These are phyloP conservation scores for Okamejei kenojei DNA, from an alignment of 2,797 vertebrate genomes.

Conservation along the genomic window DNA sequence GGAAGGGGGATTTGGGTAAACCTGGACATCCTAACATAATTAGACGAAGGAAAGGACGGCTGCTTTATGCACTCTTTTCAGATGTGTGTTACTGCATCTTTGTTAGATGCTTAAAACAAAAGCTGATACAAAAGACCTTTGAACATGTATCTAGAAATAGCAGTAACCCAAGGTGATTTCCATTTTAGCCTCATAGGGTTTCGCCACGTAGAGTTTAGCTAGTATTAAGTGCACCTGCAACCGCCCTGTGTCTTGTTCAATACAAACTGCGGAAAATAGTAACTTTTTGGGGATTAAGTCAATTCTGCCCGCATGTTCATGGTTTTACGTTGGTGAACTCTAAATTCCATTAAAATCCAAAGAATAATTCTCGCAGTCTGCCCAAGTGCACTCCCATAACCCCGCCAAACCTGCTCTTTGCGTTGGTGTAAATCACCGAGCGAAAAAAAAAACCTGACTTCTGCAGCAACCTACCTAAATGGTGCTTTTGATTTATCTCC, in stretches of 20 bases:
- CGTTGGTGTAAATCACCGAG: background rate
- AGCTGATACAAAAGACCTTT: background rate
- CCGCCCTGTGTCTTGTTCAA: background rate
- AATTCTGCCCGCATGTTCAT: slow-evolving; percentile 24
- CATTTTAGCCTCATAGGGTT: background rate
- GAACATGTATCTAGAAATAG: background rate
- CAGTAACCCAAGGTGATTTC: background rate
- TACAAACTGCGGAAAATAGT: slow-evolving; percentile 18
- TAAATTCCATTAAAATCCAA: slow-evolving; percentile 28
- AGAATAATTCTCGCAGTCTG: background rate
- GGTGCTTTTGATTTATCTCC: background rate
- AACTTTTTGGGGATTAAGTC: slow-evolving; percentile 29
- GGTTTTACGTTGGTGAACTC: slow-evolving; percentile 28
- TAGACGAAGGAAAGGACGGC: background rate
- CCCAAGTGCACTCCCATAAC: background rate
- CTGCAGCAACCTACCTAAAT: background rate
- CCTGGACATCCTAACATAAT: slow-evolving; percentile 35
- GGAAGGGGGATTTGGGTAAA: slow-evolving; percentile 51
- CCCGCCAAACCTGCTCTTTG: background rate
- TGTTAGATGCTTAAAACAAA: background rate
- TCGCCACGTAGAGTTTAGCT: background rate
- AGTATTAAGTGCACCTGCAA: background rate
- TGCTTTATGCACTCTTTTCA: background rate
- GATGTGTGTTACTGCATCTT: background rate
- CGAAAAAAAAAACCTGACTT: slow-evolving; percentile 5